A percentile compares a stretch with the other conserved stretches of the same genome.
Conservation (phyloP, 2,797 vertebrate genomes). For the Paramormyrops hopkinsi region DNA sequence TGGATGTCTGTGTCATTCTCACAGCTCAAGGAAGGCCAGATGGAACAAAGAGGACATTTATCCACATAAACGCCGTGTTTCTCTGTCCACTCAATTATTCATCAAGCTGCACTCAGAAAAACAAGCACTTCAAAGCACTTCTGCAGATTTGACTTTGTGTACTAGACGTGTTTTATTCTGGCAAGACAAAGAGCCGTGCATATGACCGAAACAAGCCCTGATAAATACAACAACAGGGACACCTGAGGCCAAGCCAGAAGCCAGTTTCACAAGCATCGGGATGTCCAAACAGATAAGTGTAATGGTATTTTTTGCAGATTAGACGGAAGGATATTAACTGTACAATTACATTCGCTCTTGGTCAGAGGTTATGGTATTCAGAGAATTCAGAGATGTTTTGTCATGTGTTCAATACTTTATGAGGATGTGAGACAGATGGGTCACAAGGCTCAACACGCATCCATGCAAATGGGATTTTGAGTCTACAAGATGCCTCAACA, state of each 20-base stretch:
- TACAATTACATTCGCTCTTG: neutral
- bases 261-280: neutral
- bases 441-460: neutral
- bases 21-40: conserved; percentile 32
- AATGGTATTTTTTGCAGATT: neutral
- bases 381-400: neutral
- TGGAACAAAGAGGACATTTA: conserved; percentile 54
- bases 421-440: neutral
- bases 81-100: conserved; percentile 59
- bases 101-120: conserved; percentile 58
- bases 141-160: neutral
- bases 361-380: neutral
- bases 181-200: neutral
- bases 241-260: neutral
- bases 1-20: conserved; percentile 37
- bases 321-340: neutral
- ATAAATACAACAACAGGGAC: neutral
- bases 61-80: conserved; percentile 56
- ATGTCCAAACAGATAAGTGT: neutral
- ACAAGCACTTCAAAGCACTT: conserved; percentile 36
- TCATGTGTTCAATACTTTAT: neutral
- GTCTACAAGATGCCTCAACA: neutral
- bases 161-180: neutral
- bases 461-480: neutral
- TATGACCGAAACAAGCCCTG: neutral